These are phyloP conservation scores for Agelaius tricolor DNA, from an alignment of 2,113 vertebrate genomes.

Conservation along the genomic window DNA sequence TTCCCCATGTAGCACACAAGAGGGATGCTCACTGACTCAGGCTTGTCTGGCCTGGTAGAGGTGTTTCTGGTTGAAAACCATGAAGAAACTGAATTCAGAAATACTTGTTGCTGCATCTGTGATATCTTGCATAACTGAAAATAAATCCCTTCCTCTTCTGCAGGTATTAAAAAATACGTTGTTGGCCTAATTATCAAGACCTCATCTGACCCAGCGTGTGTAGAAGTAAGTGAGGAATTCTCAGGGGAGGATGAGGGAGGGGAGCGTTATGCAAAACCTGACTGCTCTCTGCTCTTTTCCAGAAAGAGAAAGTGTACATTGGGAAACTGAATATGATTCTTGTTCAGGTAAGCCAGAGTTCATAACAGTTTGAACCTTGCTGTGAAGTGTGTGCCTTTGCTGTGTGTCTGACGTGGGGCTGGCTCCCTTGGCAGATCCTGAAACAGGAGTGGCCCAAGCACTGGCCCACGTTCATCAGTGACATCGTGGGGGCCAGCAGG, in stretches of 20 bases:
- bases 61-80: neutral
- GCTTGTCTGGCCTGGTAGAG: neutral
- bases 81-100: neutral
- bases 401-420: neutral
- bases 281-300: neutral
- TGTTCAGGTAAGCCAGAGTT: constrained; percentile 84
- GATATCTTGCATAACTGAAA: neutral
- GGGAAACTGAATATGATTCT: constrained; percentile 98
- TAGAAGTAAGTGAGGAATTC: constrained; percentile 85
- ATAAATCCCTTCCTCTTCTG: constrained; percentile 36
- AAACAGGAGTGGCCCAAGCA: constrained; percentile 99
- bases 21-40: neutral
- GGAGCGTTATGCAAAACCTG: neutral
- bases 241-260: neutral
- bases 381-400: accelerated
- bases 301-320: constrained; percentile 97
- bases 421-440: constrained; percentile 82
- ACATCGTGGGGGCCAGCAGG: constrained; percentile 96
- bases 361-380: neutral
- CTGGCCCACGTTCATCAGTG: constrained; percentile 98
- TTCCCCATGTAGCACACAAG: neutral
- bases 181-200: constrained; percentile 98
- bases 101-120: neutral
- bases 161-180: constrained; percentile 97
- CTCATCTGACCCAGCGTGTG: constrained; percentile 89